A percentile compares a stretch with the other conserved stretches of the same genome.
phyloP scores from a whole-genome alignment of 2,797 vertebrate genomes.

The Sphenodon punctatus region DNA sequence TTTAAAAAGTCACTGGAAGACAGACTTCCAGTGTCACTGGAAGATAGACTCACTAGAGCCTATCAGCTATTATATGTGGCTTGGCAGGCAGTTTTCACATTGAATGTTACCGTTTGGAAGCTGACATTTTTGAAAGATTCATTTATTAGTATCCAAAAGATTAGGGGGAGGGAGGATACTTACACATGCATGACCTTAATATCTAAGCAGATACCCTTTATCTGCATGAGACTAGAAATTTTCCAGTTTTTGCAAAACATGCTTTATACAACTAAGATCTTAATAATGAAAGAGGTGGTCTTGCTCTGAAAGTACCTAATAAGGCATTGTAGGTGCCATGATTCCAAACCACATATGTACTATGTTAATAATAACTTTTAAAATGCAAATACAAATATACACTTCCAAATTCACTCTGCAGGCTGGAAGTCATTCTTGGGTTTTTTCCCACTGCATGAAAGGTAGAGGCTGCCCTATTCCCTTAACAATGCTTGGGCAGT shows the following conservation, averaged over 20 bases:
- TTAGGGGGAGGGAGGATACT: neutral
- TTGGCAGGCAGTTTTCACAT: neutral
- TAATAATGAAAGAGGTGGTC: neutral
- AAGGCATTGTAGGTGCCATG: neutral
- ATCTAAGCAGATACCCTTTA: fast-evolving
- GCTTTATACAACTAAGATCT: neutral
- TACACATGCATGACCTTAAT: neutral
- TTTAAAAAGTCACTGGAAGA: neutral
- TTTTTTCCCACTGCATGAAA: too few relatives aligned
- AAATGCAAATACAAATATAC: too few relatives aligned
- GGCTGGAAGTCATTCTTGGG: neutral
- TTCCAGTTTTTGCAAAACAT: neutral
- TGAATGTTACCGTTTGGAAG: neutral
- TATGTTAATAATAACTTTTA: too few relatives aligned
- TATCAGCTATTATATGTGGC: constrained; percentile 8
- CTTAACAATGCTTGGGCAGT: neutral
- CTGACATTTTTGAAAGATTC: neutral
- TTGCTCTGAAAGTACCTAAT: neutral
- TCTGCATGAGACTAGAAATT: neutral
- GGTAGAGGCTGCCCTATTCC: neutral
- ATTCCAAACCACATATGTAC: constrained; percentile 1
- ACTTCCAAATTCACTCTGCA: neutral
- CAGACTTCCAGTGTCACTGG: too few relatives aligned
- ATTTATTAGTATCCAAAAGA: neutral
- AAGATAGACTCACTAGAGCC: too few relatives aligned